phyloP scores from a whole-genome alignment of 1,140 invertebrate genomes.

The Venturia canescens region DNA sequence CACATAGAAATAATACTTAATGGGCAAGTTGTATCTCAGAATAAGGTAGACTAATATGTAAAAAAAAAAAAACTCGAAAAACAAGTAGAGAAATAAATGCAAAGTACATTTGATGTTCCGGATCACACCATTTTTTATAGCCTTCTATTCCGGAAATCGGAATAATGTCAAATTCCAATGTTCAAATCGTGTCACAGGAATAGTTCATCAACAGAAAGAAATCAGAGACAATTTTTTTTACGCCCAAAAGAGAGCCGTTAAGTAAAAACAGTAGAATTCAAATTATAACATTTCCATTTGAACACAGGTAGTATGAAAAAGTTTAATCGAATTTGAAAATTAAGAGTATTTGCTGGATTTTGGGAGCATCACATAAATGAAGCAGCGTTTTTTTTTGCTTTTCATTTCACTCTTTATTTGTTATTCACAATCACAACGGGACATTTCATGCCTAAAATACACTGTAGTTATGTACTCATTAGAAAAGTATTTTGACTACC shows the following conservation, averaged over 20 bases:
- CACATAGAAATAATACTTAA: slow-evolving; percentile 71
- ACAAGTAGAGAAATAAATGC: slow-evolving; percentile 76
- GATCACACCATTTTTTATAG: slow-evolving; percentile 60
- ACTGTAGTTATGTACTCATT: slow-evolving; percentile 66
- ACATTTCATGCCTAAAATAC: slow-evolving; percentile 56
- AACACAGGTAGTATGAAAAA: too few relatives aligned
- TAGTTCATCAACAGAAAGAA: too few relatives aligned
- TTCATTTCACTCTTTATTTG: slow-evolving; percentile 49
- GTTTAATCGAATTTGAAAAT: too few relatives aligned
- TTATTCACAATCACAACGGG: slow-evolving; percentile 62
- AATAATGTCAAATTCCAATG: too few relatives aligned
- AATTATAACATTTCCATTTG: too few relatives aligned
- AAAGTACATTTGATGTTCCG: slow-evolving; percentile 76
- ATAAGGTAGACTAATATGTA: slow-evolving; percentile 76
- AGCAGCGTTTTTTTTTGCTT: background rate
- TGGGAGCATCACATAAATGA: background rate
- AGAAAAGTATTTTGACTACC: slow-evolving; percentile 64
- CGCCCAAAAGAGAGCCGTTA: too few relatives aligned
- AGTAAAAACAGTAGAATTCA: too few relatives aligned
- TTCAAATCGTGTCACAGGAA: too few relatives aligned
- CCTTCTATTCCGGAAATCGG: slow-evolving; percentile 1
- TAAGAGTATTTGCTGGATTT: too few relatives aligned
- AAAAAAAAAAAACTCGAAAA: slow-evolving; percentile 55
- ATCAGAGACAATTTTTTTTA: too few relatives aligned
- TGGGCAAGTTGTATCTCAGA: slow-evolving; percentile 75